Evolutionary conservation across 2,797 vertebrate species (phyloP).

Genomic region (Hoplostethus mediterraneus): DNA sequence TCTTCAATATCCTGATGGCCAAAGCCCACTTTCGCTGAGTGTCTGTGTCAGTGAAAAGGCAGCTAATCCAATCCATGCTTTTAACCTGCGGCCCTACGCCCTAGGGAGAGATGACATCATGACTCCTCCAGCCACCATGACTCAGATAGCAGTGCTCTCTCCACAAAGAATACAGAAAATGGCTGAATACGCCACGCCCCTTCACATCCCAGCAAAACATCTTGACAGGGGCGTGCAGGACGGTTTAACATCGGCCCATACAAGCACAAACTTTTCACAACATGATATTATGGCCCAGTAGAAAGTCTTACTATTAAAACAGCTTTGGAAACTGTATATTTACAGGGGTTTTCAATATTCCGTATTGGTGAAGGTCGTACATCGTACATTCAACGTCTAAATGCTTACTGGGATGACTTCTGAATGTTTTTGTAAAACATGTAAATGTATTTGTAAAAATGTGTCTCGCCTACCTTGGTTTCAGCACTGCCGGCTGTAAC

Average conservation of each 20-base stretch:
- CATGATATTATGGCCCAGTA: no score
- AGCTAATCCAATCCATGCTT: constrained; percentile 41
- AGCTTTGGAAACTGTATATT: no score
- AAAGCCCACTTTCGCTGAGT: constrained; percentile 8
- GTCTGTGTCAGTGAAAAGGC: constrained; percentile 3
- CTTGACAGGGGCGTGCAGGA: no score
- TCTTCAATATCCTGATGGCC: constrained; percentile 1
- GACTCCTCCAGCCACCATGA: neutral
- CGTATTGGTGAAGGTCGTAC: no score
- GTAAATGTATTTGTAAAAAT: neutral
- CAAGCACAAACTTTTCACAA: no score
- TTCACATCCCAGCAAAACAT: neutral
- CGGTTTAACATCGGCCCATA: no score
- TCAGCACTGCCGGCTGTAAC: no score
- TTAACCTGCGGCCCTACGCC: constrained; percentile 15
- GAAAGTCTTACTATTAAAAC: no score
- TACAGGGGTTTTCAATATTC: no score
- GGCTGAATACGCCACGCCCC: constrained; percentile 5
- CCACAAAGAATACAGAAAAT: neutral
- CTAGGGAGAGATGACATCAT: constrained; percentile 15
- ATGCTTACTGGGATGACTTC: no score
- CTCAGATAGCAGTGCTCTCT: constrained; percentile 17
- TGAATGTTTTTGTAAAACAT: neutral
- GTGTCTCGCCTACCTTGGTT: no score
- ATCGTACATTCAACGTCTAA: no score